A percentile compares a stretch with the other conserved stretches of the same genome.
Evolutionary conservation across 2,888 invertebrate species (phyloP).

Genomic region (Meloe dianella): DNA sequence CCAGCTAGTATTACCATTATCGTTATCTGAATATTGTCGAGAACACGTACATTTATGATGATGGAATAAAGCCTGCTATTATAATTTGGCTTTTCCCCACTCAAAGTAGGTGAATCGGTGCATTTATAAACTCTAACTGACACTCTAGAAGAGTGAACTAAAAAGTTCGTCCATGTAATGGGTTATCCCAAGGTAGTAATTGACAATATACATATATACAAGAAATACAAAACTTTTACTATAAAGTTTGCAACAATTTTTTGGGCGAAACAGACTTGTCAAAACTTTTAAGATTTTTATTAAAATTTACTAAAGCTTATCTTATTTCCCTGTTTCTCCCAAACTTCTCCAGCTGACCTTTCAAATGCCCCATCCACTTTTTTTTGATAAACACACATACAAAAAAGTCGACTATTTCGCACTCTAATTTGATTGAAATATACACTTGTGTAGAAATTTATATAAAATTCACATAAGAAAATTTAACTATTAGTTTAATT

Average conservation of each 20-base stretch:
- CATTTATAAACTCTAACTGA: slow-evolving; percentile 12
- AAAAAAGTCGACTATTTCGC: too few relatives aligned
- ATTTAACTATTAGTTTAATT: slow-evolving; percentile 21
- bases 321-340: slow-evolving; percentile 18
- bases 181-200: slow-evolving; percentile 36
- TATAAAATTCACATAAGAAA: background rate
- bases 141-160: slow-evolving; percentile 20
- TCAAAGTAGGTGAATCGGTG: background rate
- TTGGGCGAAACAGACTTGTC: slow-evolving; percentile 27
- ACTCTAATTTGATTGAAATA: too few relatives aligned
- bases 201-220: slow-evolving; percentile 34
- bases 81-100: background rate
- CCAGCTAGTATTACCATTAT: background rate
- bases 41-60: background rate
- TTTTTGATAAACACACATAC: background rate
- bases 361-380: background rate
- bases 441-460: background rate
- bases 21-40: background rate
- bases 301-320: slow-evolving; percentile 36
- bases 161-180: slow-evolving; percentile 29
- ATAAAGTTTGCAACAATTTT: slow-evolving; percentile 37
- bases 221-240: slow-evolving; percentile 34
- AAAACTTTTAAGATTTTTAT: slow-evolving; percentile 32
- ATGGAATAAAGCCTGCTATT: background rate
- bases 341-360: slow-evolving; percentile 19